These are phyloP conservation scores for Troides helena DNA, from an alignment of 2,888 invertebrate genomes.

Conservation along the genomic window DNA sequence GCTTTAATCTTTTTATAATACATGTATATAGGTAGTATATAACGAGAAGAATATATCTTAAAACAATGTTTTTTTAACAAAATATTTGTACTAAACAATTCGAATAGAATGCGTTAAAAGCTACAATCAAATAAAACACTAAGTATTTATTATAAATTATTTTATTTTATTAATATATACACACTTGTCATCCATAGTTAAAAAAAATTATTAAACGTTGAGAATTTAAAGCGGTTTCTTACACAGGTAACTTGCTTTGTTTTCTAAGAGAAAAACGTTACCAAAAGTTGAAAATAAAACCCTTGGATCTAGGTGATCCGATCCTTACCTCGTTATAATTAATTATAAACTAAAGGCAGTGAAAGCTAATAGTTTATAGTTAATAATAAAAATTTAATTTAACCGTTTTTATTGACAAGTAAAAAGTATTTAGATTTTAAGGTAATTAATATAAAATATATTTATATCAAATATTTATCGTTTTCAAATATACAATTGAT, in stretches of 20 bases:
- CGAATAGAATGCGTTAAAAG: no score
- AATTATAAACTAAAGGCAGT: conserved; percentile 19
- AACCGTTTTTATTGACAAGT: background rate
- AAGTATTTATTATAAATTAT: conserved; percentile 9
- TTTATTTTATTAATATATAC: conserved; percentile 21
- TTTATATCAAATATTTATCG: background rate
- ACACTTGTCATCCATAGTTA: conserved; percentile 13
- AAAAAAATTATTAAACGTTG: background rate
- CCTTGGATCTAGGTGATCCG: conserved; percentile 1
- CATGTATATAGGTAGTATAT: no score
- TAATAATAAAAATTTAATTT: background rate
- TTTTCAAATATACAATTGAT: background rate
- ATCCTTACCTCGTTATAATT: conserved; percentile 8
- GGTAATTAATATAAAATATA: background rate
- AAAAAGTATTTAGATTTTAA: background rate
- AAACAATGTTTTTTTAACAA: no score
- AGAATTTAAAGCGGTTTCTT: conserved; percentile 7
- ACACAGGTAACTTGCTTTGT: conserved; percentile 18
- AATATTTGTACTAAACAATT: no score
- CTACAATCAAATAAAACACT: no score
- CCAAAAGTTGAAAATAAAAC: background rate
- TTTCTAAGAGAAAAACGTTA: background rate
- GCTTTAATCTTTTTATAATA: no score
- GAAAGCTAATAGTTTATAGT: conserved; percentile 2
- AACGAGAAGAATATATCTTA: no score